Conservation (phyloP, 2,888 invertebrate genomes). For the Ypsolopha scabrella region DNA sequence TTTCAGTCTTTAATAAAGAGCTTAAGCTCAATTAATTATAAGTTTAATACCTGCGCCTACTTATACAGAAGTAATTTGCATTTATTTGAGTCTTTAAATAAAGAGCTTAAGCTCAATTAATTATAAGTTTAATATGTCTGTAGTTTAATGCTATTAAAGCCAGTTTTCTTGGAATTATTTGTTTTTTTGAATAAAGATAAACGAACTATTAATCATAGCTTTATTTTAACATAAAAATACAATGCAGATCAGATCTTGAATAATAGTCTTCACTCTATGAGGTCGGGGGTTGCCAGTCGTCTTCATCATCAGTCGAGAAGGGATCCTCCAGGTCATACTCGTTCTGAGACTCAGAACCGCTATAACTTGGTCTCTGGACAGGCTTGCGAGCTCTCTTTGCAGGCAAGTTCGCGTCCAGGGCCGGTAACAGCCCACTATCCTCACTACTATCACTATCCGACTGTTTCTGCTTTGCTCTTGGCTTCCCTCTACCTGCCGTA, state of each 20-base stretch:
- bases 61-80: no score
- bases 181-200: no score
- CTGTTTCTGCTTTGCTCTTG: constrained; percentile 11
- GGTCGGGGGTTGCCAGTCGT: constrained; percentile 56
- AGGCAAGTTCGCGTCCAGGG: constrained; percentile 12
- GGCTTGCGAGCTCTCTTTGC: constrained; percentile 37
- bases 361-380: constrained; percentile 20
- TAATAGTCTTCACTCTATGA: constrained; percentile 26
- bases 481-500: constrained; percentile 2
- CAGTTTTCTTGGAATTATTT: no score
- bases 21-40: no score
- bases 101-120: no score
- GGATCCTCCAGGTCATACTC: constrained; percentile 44
- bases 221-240: neutral
- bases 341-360: constrained; percentile 34
- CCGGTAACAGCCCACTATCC: neutral
- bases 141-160: no score
- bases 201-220: no score
- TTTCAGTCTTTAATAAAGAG: no score
- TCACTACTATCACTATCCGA: constrained; percentile 19
- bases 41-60: no score
- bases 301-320: constrained; percentile 54
- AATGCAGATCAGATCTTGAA: constrained; percentile 4
- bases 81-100: no score
- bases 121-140: no score